phyloP scores from a whole-genome alignment of 2,888 invertebrate genomes.

The Argyresthia goedartella region DNA sequence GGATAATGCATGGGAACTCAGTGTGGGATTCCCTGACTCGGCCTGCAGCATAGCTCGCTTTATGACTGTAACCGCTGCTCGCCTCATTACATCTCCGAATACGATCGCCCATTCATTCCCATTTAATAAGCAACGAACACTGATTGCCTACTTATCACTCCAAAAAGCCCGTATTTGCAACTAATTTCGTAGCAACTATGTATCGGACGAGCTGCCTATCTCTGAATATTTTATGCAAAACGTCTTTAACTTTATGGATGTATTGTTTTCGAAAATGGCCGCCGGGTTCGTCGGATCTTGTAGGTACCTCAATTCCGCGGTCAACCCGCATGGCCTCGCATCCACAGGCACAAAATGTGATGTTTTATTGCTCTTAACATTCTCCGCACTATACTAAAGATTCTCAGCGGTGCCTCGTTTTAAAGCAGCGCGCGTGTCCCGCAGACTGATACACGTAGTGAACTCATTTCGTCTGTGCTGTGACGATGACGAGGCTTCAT shows the following conservation, averaged over 20 bases:
- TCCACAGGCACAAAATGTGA: conserved; percentile 19
- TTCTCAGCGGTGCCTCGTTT: too few relatives aligned
- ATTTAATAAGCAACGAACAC: neutral
- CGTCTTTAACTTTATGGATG: conserved; percentile 42
- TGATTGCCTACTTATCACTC: neutral
- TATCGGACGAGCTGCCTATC: neutral
- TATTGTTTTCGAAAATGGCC: conserved; percentile 50
- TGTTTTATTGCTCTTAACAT: conserved; percentile 14
- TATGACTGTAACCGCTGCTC: conserved; percentile 47
- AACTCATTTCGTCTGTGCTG: conserved; percentile 47
- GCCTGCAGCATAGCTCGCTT: conserved; percentile 58
- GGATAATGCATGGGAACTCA: conserved; percentile 66
- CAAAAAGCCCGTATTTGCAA: neutral
- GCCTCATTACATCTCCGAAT: neutral
- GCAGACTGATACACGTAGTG: conserved; percentile 27
- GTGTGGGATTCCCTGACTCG: conserved; percentile 34
- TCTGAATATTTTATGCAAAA: neutral
- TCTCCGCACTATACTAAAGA: too few relatives aligned
- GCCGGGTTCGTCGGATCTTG: conserved; percentile 31
- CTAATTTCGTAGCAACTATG: neutral
- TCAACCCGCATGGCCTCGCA: conserved; percentile 51
- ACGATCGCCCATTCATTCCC: neutral
- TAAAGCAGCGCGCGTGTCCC: neutral
- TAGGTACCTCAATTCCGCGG: conserved; percentile 39
- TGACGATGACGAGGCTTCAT: conserved; percentile 67